Base-by-base conservation (phyloP, 2,797 vertebrate genomes). In the Premnoplex brunnescens region DNA sequence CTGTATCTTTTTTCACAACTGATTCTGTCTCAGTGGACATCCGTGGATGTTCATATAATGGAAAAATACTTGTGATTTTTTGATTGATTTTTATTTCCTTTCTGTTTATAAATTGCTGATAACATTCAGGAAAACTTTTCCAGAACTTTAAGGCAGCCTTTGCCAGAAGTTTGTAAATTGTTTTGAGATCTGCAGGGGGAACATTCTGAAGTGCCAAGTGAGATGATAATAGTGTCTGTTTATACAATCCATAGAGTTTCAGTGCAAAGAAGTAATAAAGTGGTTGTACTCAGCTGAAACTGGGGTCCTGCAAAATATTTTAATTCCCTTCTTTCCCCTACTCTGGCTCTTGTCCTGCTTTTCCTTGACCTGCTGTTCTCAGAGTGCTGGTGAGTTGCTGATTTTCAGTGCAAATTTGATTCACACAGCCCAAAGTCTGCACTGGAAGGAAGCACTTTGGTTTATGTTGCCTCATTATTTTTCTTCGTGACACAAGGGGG, bases 381-480 rank as follows among this genome's bases (percentile, higher is more conserved):
- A 3, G 30, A 2, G 26, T 48, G 32, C 77, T 75, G 52, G 11
- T 28, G 67, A 60, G 66, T 26, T 84, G 51, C 48, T 86, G 68
- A 39, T 89, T 95, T 95, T 78, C 63, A 59, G 72, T 56, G 73
- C 79, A 91, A 52, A 84, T 82, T 77, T 62, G 68, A 37, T 89
- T 62, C 89, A 62, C 58, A 14, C 43, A 76, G 66, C 87, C 87
- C 44, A 21, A 81, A 84, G 14, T 37, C 55, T 66, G 43, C 51
- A 21, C 3, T 94, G 54, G 32, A 71, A 87, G 71, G 52, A 89
- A 87, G 37, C 52, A 41, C 75, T 81, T 77, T 36, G 73, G 11
- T 76, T 91, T 54, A 10, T 52, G 85, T 6, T 72, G 36, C 85
- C 79, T 95, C 84, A 76, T 95, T 96, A 84, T 96, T 94, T 94